A percentile compares a stretch with the other conserved stretches of the same genome.
phyloP scores from a whole-genome alignment of 2,888 invertebrate species.

The Sepioteuthis lessoniana region DNA sequence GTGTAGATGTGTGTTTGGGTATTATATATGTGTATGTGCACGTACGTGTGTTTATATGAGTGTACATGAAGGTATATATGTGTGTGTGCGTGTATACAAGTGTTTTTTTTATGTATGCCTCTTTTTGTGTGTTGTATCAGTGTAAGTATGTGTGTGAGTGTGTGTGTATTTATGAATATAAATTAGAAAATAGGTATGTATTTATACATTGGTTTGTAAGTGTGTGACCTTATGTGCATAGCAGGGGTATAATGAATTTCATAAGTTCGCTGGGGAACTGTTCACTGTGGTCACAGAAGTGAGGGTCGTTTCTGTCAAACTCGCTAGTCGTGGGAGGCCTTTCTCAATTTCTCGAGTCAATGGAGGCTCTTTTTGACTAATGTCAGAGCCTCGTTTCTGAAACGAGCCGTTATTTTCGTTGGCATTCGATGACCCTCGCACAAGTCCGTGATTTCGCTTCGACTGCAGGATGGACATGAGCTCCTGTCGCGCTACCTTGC shows the following conservation, averaged over 20 bases:
- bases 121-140: no score
- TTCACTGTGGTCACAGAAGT: background rate
- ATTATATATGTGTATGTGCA: no score
- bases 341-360: conserved; percentile 56
- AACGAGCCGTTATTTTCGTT: conserved; percentile 50
- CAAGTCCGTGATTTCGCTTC: conserved; percentile 51
- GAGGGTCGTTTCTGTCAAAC: conserved; percentile 24
- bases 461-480: conserved; percentile 59
- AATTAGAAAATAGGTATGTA: background rate
- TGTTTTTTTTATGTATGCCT: no score
- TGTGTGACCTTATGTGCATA: background rate
- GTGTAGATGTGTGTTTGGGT: no score
- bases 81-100: no score
- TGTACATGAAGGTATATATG: no score
- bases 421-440: conserved; percentile 48
- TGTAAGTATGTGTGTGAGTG: background rate
- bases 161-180: background rate
- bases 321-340: conserved; percentile 49
- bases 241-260: background rate
- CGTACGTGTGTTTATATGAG: no score
- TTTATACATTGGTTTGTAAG: background rate
- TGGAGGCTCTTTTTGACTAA: conserved; percentile 40
- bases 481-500: conserved; percentile 63
- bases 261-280: no score
- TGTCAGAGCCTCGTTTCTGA: conserved; percentile 50